These are phyloP conservation scores for Lutjanus campechanus DNA, from an alignment of 2,797 vertebrate species.

Conservation along the genomic window DNA sequence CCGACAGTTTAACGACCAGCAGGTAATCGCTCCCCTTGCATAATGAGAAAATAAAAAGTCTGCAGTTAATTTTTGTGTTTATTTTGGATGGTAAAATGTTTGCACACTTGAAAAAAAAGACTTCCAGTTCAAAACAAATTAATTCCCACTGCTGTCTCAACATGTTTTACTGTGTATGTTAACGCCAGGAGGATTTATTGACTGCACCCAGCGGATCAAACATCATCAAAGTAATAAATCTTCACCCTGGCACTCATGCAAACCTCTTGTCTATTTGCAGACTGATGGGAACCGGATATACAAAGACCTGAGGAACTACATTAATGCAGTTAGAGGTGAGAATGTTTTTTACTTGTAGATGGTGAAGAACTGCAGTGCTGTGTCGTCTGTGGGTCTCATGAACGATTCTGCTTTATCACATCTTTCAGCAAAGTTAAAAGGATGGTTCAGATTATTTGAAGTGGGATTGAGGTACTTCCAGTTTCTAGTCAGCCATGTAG, in stretches of 20 bases:
- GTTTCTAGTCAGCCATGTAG: no score
- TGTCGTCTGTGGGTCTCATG: conserved; percentile 31
- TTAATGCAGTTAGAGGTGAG: conserved; percentile 91
- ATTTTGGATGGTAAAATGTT: not conserved
- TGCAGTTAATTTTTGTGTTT: not conserved
- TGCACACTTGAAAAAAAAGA: not conserved
- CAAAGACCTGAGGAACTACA: conserved; percentile 93
- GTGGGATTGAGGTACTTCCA: no score
- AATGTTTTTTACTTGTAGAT: conserved; percentile 3
- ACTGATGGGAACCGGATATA: conserved; percentile 90
- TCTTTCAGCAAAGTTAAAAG: no score
- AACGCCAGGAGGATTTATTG: conserved; percentile 19
- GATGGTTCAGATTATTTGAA: no score
- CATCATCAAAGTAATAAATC: conserved; percentile 28
- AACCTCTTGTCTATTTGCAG: conserved; percentile 77
- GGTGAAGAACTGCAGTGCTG: conserved; percentile 23
- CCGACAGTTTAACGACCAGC: conserved; percentile 89
- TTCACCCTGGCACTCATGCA: not conserved
- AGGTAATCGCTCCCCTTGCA: conserved; percentile 82
- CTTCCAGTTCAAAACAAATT: not conserved
- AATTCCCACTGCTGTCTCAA: not conserved
- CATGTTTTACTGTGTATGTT: not conserved
- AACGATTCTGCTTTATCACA: not conserved
- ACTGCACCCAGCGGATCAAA: conserved; percentile 8
- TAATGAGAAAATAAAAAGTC: not conserved